Percentiles rank a stretch among this genome's conserved stretches.
phyloP scores from a whole-genome alignment of 2,888 invertebrate genomes.

The Pantelozetes paolii region DNA sequence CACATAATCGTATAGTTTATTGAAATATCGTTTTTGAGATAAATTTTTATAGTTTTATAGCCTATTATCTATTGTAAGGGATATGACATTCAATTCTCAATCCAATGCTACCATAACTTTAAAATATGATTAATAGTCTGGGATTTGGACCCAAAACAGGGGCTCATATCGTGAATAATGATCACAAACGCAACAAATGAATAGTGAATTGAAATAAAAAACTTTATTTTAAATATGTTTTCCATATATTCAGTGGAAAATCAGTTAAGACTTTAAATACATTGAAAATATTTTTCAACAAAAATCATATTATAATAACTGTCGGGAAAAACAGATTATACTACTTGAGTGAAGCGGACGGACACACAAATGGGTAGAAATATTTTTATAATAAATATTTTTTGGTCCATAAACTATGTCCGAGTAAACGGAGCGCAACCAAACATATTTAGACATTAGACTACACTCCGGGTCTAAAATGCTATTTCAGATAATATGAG shows the following conservation, averaged over 20 bases:
- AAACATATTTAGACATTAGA: constrained; percentile 22
- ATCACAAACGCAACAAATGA: not conserved
- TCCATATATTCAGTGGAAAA: not conserved
- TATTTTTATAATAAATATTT: constrained; percentile 10
- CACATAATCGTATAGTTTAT: no score
- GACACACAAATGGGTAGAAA: not conserved
- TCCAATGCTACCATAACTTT: not conserved
- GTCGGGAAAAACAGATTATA: not conserved
- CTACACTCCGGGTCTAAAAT: not conserved
- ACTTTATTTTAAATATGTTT: not conserved
- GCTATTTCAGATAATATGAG: not conserved
- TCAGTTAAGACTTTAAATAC: no score
- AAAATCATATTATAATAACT: not conserved
- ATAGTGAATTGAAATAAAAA: not conserved
- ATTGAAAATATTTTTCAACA: not conserved
- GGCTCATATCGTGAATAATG: not conserved
- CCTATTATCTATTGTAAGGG: not conserved
- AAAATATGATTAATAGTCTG: not conserved
- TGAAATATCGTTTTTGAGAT: not conserved
- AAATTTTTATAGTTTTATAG: not conserved
- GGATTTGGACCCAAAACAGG: constrained; percentile 1
- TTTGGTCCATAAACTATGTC: constrained; percentile 20
- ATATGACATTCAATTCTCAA: not conserved
- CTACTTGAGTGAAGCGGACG: not conserved
- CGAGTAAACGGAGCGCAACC: not conserved